Conservation (phyloP, 2,888 invertebrate genomes). For the Micropterix aruncella region DNA sequence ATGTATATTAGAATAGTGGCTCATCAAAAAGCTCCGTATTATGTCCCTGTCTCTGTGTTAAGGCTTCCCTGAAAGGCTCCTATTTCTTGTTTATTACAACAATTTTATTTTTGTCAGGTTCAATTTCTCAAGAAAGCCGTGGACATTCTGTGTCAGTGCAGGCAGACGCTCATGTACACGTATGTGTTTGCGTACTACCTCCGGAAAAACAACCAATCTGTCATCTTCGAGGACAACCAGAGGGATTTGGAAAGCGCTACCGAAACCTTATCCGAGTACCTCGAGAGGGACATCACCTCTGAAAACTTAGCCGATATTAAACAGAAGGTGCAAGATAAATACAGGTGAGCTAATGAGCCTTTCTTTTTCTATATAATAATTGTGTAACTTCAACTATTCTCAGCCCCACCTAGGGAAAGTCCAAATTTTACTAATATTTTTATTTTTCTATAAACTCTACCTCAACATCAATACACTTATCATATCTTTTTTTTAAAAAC, state of each 20-base stretch:
- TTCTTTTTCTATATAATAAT: too few species aligned
- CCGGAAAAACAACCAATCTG: conserved; percentile 94
- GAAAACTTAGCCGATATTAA: conserved; percentile 96
- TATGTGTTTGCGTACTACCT: conserved; percentile 99
- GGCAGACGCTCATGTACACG: conserved; percentile 97
- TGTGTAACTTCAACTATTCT: conserved; percentile 4
- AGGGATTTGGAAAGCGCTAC: conserved; percentile 95
- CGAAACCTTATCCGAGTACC: conserved; percentile 91
- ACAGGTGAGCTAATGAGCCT: conserved; percentile 49
- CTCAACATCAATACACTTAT: too few species aligned
- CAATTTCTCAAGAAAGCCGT: conserved; percentile 97
- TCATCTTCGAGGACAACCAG: conserved; percentile 98
- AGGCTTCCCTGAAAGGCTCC: too few species aligned
- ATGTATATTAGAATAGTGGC: too few species aligned
- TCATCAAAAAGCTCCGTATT: too few species aligned
- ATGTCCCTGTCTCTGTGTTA: too few species aligned
- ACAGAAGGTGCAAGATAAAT: conserved; percentile 97
- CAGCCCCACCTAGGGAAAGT: not conserved
- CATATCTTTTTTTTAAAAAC: too few species aligned
- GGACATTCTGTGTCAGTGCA: conserved; percentile 91
- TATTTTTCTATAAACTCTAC: too few species aligned
- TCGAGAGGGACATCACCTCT: conserved; percentile 94
- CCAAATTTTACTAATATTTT: not conserved
- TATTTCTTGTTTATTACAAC: too few species aligned
- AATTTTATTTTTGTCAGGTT: too few species aligned